These are phyloP conservation scores for Philhelius pedissequus DNA, from an alignment of 2,888 invertebrate genomes.

Conservation along the genomic window DNA sequence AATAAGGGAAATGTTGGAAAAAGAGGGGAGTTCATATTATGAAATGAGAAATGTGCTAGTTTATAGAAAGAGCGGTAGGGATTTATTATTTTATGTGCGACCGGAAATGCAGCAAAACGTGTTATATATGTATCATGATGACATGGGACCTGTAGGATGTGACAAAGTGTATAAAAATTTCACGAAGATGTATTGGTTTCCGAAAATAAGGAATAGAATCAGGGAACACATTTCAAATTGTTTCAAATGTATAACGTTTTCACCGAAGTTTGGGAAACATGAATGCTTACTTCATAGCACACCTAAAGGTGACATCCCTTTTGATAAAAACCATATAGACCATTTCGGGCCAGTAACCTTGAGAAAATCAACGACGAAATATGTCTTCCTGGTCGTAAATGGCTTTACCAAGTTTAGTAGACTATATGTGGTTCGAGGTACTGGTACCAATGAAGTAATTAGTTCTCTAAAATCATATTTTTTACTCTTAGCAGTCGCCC, in stretches of 20 bases:
- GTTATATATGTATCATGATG: not conserved
- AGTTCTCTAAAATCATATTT: not conserved
- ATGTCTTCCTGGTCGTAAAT: not conserved
- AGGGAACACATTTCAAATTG: not conserved
- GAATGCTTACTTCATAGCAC: not conserved
- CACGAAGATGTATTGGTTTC: too few species aligned
- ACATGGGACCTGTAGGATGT: not conserved
- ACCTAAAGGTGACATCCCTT: not conserved
- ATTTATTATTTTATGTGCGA: not conserved
- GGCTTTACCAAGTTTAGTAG: not conserved
- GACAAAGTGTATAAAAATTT: too few species aligned
- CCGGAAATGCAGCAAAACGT: not conserved
- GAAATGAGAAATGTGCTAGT: too few species aligned
- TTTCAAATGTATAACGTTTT: not conserved
- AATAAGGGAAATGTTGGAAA: not conserved
- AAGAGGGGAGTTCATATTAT: not conserved
- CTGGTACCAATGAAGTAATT: not conserved
- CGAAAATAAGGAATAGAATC: not conserved
- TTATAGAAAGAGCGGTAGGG: too few species aligned
- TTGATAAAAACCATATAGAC: not conserved
- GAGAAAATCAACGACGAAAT: not conserved
- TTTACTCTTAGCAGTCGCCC: not conserved
- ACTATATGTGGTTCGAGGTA: not conserved
- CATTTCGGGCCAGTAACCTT: not conserved
- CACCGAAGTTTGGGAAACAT: not conserved